These are phyloP conservation scores for Neogobius melanostomus DNA, from an alignment of 2,113 vertebrate genomes.

Conservation along the genomic window DNA sequence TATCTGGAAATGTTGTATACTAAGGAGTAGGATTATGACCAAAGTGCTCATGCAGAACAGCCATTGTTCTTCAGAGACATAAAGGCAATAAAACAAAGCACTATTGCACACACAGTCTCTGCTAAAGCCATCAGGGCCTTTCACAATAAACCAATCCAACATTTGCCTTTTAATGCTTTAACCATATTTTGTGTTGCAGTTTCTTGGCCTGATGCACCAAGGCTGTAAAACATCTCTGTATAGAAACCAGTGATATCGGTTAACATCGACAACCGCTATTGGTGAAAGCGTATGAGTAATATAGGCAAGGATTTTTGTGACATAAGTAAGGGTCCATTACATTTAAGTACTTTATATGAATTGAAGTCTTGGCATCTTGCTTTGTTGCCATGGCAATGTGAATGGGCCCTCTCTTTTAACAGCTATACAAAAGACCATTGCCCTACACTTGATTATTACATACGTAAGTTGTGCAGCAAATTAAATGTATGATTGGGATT, in stretches of 20 bases:
- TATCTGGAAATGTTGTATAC: conserved; percentile 28
- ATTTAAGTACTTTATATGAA: conserved; percentile 23
- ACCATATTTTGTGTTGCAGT: conserved; percentile 39
- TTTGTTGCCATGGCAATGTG: conserved; percentile 62
- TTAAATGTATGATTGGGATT: no score
- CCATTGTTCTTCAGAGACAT: conserved; percentile 58
- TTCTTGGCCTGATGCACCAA: conserved; percentile 48
- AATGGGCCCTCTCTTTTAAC: conserved; percentile 24
- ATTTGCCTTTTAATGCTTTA: conserved; percentile 44
- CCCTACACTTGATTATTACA: neutral
- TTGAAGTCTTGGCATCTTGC: conserved; percentile 56
- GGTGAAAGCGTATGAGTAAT: conserved; percentile 48
- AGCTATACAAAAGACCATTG: conserved; percentile 37
- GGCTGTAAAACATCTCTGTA: conserved; percentile 63
- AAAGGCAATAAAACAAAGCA: conserved; percentile 44
- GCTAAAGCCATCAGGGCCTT: conserved; percentile 72
- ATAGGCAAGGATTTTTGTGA: conserved; percentile 49
- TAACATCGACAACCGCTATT: conserved; percentile 62
- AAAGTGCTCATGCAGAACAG: conserved; percentile 36
- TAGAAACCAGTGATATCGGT: conserved; percentile 59
- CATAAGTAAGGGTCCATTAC: conserved; percentile 60
- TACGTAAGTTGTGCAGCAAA: no score
- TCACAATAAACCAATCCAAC: conserved; percentile 41
- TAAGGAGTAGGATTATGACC: neutral
- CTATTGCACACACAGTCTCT: conserved; percentile 42